These are phyloP conservation scores for Hydrophis major DNA, from an alignment of 2,797 vertebrate genomes.

Conservation along the genomic window DNA sequence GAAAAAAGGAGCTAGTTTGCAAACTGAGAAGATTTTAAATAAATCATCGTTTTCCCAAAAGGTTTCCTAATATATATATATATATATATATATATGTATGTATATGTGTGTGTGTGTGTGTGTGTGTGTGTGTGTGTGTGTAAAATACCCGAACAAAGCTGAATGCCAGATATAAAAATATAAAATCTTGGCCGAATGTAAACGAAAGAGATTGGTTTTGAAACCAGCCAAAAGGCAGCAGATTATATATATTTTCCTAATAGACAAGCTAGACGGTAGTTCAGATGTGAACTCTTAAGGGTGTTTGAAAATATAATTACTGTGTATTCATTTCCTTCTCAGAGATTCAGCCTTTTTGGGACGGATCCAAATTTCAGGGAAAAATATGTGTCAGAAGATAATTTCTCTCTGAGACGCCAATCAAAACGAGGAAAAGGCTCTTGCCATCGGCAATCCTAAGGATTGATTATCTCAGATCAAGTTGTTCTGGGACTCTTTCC, in stretches of 20 bases:
- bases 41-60: not conserved
- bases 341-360: not conserved
- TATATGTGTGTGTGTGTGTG: too few species aligned
- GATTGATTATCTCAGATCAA: not conserved
- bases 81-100: not conserved
- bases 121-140: too few species aligned
- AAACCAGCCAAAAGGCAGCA: not conserved
- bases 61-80: not conserved
- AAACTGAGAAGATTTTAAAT: not conserved
- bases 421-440: not conserved
- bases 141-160: too few species aligned
- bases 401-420: not conserved
- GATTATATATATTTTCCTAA: not conserved
- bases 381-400: not conserved
- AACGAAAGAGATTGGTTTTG: not conserved
- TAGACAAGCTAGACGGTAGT: not conserved
- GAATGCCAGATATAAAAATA: not conserved
- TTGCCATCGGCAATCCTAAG: not conserved
- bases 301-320: not conserved
- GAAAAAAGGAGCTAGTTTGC: not conserved
- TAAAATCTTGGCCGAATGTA: not conserved
- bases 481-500: not conserved
- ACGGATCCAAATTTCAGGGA: not conserved
- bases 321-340: not conserved
- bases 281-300: not conserved